phyloP scores from a whole-genome alignment of 2,797 vertebrate genomes.

The Coracias cyanogaster region DNA sequence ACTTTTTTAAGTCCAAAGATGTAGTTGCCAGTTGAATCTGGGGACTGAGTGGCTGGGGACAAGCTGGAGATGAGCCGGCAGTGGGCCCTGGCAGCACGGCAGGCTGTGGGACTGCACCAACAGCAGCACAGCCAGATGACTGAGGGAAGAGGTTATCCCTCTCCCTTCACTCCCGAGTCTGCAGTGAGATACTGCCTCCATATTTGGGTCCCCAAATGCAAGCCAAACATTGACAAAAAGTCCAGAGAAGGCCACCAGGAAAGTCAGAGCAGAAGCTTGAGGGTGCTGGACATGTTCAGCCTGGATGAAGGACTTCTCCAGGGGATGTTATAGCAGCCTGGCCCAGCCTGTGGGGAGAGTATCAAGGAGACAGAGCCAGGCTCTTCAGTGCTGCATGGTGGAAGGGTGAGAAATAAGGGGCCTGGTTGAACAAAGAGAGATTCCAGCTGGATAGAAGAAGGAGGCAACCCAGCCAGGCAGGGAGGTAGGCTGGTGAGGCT shows the following conservation, averaged over 20 bases:
- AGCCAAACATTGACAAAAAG: neutral
- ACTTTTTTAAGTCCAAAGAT: neutral
- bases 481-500: neutral
- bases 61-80: neutral
- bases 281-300: neutral
- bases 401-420: neutral
- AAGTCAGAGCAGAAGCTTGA: neutral
- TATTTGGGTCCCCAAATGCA: rapidly evolving
- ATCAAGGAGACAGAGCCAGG: neutral
- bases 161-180: neutral
- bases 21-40: neutral
- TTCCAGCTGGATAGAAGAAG: neutral
- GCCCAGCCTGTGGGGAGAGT: neutral
- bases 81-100: neutral
- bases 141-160: neutral
- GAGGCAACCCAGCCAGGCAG: rapidly evolving
- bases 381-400: neutral
- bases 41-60: neutral
- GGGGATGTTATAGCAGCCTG: neutral
- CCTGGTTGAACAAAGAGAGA: neutral
- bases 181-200: neutral
- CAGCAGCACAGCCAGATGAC: neutral
- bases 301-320: neutral
- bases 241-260: neutral
- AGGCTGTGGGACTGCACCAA: neutral